These are phyloP conservation scores for Perithous albicinctus DNA, from an alignment of 2,888 invertebrate genomes.

Conservation along the genomic window DNA sequence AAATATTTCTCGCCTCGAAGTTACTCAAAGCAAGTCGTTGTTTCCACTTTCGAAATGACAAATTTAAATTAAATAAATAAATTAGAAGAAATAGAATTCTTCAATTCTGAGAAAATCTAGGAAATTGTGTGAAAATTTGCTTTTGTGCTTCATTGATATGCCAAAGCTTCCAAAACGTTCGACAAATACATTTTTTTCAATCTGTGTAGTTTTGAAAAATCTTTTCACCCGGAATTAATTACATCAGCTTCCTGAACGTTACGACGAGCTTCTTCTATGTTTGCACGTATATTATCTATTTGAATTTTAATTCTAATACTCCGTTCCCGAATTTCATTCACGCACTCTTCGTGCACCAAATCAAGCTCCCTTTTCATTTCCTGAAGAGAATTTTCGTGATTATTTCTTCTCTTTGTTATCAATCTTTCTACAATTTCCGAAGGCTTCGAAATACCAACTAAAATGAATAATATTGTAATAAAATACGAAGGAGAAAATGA, in stretches of 20 bases:
- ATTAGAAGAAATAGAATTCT: no score
- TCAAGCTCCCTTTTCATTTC: constrained; percentile 66
- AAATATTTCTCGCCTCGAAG: no score
- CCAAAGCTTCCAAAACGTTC: no score
- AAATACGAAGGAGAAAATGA: neutral
- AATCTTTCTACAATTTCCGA: constrained; percentile 65
- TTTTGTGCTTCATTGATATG: no score
- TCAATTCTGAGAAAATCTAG: no score
- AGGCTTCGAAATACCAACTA: constrained; percentile 68
- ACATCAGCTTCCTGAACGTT: constrained; percentile 55
- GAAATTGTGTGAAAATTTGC: no score
- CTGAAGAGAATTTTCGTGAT: constrained; percentile 63
- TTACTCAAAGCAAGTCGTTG: no score
- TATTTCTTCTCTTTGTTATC: constrained; percentile 55
- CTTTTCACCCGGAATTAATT: constrained; percentile 1
- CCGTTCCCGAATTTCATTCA: constrained; percentile 51
- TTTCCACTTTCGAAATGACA: no score
- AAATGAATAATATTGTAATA: neutral
- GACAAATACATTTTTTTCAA: no score
- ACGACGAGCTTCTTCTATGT: constrained; percentile 50
- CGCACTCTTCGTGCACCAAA: constrained; percentile 51
- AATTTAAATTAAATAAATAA: no score
- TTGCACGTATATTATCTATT: constrained; percentile 53
- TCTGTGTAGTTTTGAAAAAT: neutral
- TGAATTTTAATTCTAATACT: constrained; percentile 59